These are phyloP conservation scores for Saxicola maurus DNA, from an alignment of 2,797 vertebrate genomes.

Conservation along the genomic window DNA sequence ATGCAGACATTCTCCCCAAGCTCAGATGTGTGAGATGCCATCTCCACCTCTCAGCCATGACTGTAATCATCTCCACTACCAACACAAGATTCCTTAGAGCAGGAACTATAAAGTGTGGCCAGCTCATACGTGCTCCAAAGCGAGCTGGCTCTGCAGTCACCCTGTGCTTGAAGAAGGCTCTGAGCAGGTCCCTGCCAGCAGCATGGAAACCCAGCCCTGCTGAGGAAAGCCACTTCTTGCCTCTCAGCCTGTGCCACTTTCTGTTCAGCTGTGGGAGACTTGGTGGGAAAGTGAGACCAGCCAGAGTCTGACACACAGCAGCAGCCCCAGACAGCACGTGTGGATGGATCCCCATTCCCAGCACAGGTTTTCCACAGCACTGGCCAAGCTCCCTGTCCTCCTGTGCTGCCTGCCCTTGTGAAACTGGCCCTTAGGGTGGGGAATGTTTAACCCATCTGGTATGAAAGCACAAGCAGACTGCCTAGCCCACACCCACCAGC, in stretches of 20 bases:
- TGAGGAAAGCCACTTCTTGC: not conserved
- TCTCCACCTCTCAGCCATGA: not conserved
- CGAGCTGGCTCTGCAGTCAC: not conserved
- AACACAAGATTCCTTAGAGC: not conserved
- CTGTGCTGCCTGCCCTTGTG: not conserved
- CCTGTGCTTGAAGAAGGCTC: not conserved
- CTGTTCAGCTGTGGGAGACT: not conserved
- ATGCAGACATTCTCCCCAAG: not conserved
- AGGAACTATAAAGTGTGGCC: not conserved
- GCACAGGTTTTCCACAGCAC: rapidly evolving
- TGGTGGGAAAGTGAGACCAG: not conserved
- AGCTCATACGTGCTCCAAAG: rapidly evolving
- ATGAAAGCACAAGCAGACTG: not conserved
- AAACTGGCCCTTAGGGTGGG: not conserved
- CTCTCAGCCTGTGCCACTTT: not conserved
- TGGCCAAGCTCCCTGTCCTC: not conserved
- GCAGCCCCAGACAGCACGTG: rapidly evolving
- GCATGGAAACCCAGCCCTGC: rapidly evolving
- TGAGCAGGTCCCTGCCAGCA: not conserved
- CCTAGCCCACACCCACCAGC: not conserved
- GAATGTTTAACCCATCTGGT: not conserved
- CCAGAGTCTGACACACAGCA: not conserved
- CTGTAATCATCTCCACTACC: rapidly evolving
- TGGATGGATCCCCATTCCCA: not conserved
- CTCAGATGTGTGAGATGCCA: not conserved